Percentiles rank a stretch among this genome's conserved stretches.
Evolutionary conservation across 30 jellyfish, hydroid and myxozoan species (phyloP).

Genomic region (Chrysaora quinquecirrha): DNA sequence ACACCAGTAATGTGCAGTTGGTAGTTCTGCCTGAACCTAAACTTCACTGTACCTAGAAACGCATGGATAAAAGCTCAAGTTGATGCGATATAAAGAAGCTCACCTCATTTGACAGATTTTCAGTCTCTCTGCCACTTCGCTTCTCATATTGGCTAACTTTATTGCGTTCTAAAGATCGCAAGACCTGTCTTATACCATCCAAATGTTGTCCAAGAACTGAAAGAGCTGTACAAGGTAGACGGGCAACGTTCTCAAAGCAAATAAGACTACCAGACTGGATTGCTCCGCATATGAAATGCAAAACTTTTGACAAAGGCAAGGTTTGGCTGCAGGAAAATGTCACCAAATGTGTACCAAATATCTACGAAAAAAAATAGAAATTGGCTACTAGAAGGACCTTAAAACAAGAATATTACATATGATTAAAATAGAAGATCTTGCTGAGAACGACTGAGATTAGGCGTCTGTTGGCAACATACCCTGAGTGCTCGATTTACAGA

Average conservation of each 20-base stretch:
- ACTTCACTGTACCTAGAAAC: no score
- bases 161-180: slow-evolving; percentile 25
- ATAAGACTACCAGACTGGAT: slow-evolving; percentile 55
- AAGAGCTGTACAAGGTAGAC: slow-evolving; percentile 19
- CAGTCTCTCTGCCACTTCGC: slow-evolving; percentile 27
- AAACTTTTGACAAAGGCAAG: slow-evolving; percentile 17
- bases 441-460: no score
- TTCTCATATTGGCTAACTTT: slow-evolving; percentile 25
- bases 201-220: slow-evolving; percentile 72
- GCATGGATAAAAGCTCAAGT: no score
- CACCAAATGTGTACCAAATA: slow-evolving; percentile 52
- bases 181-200: slow-evolving; percentile 57
- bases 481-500: no score
- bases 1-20: no score
- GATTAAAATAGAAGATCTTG: no score
- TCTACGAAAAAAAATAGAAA: slow-evolving; percentile 29
- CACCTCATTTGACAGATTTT: not conserved
- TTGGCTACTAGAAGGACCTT: no score
- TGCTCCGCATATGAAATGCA: slow-evolving; percentile 70
- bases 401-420: no score
- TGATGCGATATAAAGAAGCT: no score
- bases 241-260: slow-evolving; percentile 34
- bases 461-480: no score
- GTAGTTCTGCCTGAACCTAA: no score
- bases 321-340: slow-evolving; percentile 43